Evolutionary conservation across 2,888 invertebrate genomes (phyloP).

Genomic region (Lepetodrilus schrolli): DNA sequence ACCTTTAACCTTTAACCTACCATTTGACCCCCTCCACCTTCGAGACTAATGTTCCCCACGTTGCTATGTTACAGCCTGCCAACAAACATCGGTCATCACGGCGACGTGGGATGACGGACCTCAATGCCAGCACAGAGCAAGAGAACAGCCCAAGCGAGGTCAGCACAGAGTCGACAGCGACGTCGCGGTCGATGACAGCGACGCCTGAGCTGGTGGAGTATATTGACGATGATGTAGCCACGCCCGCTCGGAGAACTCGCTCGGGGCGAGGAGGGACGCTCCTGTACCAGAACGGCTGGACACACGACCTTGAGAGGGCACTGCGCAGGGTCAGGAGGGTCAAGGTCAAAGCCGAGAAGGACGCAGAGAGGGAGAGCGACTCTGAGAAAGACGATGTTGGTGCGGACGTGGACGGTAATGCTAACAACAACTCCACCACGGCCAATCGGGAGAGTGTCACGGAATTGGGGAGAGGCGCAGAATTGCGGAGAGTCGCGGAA

Average conservation of each 20-base stretch:
- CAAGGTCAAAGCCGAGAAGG: not conserved
- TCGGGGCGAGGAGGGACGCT: not conserved
- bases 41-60: not conserved
- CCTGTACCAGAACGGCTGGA: not conserved
- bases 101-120: not conserved
- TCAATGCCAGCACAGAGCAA: conserved; percentile 15
- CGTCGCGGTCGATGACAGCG: conserved; percentile 21
- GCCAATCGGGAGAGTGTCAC: not conserved
- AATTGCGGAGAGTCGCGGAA: too few relatives aligned
- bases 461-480: not conserved
- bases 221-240: not conserved
- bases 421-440: conserved; percentile 4
- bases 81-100: not conserved
- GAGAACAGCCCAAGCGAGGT: conserved; percentile 20
- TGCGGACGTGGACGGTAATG: not conserved
- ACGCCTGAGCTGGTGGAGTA: conserved; percentile 12
- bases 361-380: conserved; percentile 18
- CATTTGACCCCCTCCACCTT: too few relatives aligned
- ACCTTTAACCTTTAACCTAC: too few relatives aligned
- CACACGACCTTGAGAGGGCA: not conserved
- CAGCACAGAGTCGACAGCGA: conserved; percentile 5
- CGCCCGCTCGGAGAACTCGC: not conserved
- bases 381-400: not conserved
- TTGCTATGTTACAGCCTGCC: not conserved
- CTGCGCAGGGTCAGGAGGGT: conserved; percentile 1